Conservation (phyloP, 2,888 invertebrate genomes). For the Portevinia maculata region DNA sequence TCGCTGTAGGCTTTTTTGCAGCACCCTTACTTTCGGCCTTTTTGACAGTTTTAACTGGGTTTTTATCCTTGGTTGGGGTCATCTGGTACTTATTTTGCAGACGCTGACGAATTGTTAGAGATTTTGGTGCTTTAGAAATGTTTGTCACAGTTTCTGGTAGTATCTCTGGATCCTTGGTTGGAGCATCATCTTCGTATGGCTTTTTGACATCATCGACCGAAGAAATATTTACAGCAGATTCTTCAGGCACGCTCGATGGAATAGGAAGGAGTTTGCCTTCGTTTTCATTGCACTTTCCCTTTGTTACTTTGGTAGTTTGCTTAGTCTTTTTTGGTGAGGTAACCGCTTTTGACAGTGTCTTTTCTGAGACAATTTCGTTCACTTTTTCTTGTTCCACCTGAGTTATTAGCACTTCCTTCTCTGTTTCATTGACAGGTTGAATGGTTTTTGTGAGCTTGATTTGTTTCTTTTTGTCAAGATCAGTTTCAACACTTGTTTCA, state of each 20-base stretch:
- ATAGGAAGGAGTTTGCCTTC: neutral
- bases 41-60: constrained; percentile 33
- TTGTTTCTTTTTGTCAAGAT: constrained; percentile 50
- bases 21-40: constrained; percentile 40
- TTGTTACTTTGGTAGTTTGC: constrained; percentile 35
- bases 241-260: neutral
- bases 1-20: constrained; percentile 24
- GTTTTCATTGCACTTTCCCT: constrained; percentile 64
- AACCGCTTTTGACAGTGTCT: constrained; percentile 47
- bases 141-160: constrained; percentile 1
- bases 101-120: constrained; percentile 63
- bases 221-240: neutral
- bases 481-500: neutral
- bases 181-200: neutral
- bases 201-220: neutral
- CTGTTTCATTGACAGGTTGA: constrained; percentile 4
- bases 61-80: constrained; percentile 57
- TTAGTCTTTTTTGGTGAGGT: constrained; percentile 52
- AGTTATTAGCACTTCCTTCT: neutral
- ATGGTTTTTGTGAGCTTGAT: constrained; percentile 7
- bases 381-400: neutral
- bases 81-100: constrained; percentile 75
- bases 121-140: constrained; percentile 11
- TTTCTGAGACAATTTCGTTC: neutral
- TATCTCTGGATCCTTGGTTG: neutral